Evolutionary conservation across 2,888 invertebrate genomes (phyloP), one percentile per base, ranked within the genome.

Genomic region (Neoitamus cyanurus): DNA sequence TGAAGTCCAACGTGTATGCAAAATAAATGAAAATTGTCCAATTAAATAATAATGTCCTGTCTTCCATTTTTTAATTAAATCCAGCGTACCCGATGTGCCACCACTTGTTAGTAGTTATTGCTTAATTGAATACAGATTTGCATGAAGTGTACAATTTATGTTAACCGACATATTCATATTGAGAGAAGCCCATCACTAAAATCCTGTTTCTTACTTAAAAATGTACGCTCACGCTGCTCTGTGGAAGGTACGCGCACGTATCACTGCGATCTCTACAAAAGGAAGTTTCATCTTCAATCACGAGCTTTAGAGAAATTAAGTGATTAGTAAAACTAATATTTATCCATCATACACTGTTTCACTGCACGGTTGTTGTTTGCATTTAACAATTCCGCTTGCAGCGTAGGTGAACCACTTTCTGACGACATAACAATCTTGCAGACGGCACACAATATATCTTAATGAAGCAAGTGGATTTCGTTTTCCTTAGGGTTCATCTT

Each of bases 381-480:
- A 25, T 46, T 42, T 37, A 5, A 48, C 36, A 28, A 20, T 15
- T 13, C 28, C 28, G 15, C 13, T 46, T 13, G 42, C 28, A 42
- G 28, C 77, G 46, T 77, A 25, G 46, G 77, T 28, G 77, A 25
- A 77, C n/a, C 37, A 11, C 77, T 34, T 20, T 7, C 31, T 3
- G 34, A n/a, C n/a, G n/a, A n/a, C 72, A 25, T 5, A 31, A 7
- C 20, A 72, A n/a, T 30, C 72, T 77, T 42, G 36, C 20, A 42
- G 28, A 28, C 6, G 46, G 46, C 25, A 25, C 28, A 77, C 25
- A 77, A 77, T 42, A 28, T 9, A 72, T 11, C 31, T 72, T 72
- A 72, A 72, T 72, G 72, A 72, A 42, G 20, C 42, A 77, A 77
- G 77, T 77, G 77, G 72, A 34, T 72, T 72, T 72, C 72, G 31